Evolutionary conservation across 2,797 vertebrate species (phyloP).

Genomic region (Onychomys torridus): DNA sequence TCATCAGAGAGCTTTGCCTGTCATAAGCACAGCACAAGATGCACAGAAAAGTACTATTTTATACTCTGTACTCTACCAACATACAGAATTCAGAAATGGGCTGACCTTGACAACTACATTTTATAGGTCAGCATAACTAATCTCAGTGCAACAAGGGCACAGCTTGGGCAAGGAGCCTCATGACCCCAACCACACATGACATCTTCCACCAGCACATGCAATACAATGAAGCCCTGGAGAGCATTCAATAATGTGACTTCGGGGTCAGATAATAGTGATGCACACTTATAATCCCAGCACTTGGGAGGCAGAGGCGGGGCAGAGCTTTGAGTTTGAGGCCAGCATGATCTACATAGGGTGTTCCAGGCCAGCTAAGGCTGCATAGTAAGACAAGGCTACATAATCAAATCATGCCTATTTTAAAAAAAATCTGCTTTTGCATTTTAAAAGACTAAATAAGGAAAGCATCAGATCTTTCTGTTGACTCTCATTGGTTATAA

Average conservation of each 20-base stretch:
- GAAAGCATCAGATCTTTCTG: slow-evolving; percentile 42
- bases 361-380: not conserved
- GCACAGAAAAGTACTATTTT: not conserved
- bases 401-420: not conserved
- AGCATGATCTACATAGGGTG: not conserved
- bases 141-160: not conserved
- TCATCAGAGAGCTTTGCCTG: not conserved
- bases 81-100: not conserved
- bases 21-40: not conserved
- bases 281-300: not conserved
- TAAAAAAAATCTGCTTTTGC: not conserved
- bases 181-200: not conserved
- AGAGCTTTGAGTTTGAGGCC: not conserved
- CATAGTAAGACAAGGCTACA: not conserved
- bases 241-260: not conserved
- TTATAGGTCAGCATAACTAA: not conserved
- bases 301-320: not conserved
- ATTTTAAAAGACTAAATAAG: slow-evolving; percentile 8
- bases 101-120: not conserved
- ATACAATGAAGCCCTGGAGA: not conserved
- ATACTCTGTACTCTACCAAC: not conserved
- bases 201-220: not conserved
- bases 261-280: too few species aligned
- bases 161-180: not conserved
- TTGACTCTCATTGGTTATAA: not conserved